Percentiles rank a stretch among this genome's conserved stretches.
phyloP scores from a whole-genome alignment of 2,797 vertebrate genomes.

The Chiloscyllium punctatum region DNA sequence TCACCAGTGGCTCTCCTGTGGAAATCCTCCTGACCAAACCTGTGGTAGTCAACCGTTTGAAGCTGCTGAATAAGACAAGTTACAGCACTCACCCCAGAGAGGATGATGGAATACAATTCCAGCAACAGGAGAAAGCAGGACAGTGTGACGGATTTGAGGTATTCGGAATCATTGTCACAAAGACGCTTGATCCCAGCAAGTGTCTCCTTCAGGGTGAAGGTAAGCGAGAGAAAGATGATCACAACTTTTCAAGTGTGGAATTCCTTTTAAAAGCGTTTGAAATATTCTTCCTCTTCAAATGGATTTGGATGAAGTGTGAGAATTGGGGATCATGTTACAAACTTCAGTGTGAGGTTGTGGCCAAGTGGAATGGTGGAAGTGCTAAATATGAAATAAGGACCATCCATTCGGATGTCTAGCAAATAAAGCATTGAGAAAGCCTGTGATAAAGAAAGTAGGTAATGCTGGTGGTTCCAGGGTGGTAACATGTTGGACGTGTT shows the following conservation, averaged over 20 bases:
- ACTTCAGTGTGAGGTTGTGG: background rate
- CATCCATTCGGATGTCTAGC: background rate
- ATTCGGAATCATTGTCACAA: slow-evolving; percentile 66
- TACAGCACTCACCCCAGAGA: slow-evolving; percentile 50
- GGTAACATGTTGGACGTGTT: background rate
- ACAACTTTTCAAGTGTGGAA: background rate
- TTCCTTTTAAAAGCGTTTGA: background rate
- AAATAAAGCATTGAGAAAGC: background rate
- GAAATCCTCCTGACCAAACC: slow-evolving; percentile 77
- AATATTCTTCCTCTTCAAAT: background rate
- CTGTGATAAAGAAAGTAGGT: background rate
- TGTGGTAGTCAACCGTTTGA: slow-evolving; percentile 68
- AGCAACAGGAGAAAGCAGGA: slow-evolving; percentile 64
- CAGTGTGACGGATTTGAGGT: slow-evolving; percentile 69
- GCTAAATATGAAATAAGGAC: background rate
- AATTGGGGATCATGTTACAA: background rate
- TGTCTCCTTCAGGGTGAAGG: slow-evolving; percentile 76
- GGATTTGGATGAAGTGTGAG: background rate
- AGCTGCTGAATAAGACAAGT: slow-evolving; percentile 56
- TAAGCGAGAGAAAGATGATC: slow-evolving; percentile 50
- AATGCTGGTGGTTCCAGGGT: background rate
- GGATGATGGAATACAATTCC: slow-evolving; percentile 65
- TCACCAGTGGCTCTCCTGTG: slow-evolving; percentile 67
- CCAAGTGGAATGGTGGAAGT: background rate
- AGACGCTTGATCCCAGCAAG: slow-evolving; percentile 67